phyloP scores from a whole-genome alignment of 2,113 vertebrate genomes.

The Nothoprocta pentlandii region DNA sequence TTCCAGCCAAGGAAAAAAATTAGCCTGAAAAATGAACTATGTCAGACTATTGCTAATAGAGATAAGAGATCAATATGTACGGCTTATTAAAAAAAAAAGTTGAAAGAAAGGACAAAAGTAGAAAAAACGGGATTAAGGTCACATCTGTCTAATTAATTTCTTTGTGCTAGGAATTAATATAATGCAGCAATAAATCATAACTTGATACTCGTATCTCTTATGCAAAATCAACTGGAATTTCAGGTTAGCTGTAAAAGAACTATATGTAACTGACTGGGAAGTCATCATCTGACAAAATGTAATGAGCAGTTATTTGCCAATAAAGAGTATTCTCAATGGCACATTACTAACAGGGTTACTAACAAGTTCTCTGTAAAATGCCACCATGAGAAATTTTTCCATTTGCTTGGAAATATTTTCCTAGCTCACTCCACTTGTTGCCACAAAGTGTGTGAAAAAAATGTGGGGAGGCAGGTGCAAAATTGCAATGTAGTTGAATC shows the following conservation, averaged over 20 bases:
- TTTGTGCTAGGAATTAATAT: neutral
- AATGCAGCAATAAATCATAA: neutral
- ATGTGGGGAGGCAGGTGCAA: neutral
- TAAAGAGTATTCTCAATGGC: neutral
- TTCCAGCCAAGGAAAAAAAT: neutral
- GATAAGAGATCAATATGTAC: accelerated
- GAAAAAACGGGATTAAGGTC: neutral
- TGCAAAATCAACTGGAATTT: neutral
- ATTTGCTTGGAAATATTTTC: neutral
- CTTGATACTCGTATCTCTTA: neutral
- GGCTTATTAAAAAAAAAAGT: neutral
- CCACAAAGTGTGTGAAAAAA: neutral
- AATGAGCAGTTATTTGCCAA: neutral
- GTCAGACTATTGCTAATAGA: neutral
- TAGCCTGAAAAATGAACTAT: neutral
- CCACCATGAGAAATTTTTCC: neutral
- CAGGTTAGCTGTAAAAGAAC: neutral
- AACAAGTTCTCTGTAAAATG: neutral
- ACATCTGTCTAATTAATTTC: neutral
- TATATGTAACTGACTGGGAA: neutral
- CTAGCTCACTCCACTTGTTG: neutral
- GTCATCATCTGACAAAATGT: neutral
- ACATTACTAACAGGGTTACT: neutral
- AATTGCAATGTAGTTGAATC: neutral
- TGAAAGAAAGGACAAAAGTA: neutral